Conservation (phyloP, 2,888 invertebrate genomes). For the Danaus chrysippus region DNA sequence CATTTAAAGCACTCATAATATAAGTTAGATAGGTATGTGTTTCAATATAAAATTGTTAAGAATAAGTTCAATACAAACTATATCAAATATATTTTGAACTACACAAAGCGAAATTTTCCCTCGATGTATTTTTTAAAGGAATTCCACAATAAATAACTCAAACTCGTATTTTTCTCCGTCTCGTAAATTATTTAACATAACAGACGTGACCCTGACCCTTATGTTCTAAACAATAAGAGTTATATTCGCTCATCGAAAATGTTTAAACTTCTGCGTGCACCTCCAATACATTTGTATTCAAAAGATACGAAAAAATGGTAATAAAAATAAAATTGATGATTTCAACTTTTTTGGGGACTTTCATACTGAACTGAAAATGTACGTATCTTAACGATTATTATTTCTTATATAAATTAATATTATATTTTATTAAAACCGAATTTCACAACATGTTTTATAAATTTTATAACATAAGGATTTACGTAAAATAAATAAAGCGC, state of each 20-base stretch:
- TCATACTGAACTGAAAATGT: constrained; percentile 12
- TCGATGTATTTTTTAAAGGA: neutral
- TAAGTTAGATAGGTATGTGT: too few species aligned
- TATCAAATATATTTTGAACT: too few species aligned
- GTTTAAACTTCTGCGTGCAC: constrained; percentile 46
- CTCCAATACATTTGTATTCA: constrained; percentile 66
- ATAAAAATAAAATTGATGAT: constrained; percentile 72
- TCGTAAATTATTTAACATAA: constrained; percentile 1
- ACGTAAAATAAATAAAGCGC: neutral
- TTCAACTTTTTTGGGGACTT: constrained; percentile 60
- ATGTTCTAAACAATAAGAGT: neutral
- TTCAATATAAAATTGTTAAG: too few species aligned
- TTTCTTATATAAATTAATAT: neutral
- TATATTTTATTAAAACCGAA: neutral
- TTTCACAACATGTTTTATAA: too few species aligned
- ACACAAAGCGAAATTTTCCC: neutral
- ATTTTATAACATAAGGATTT: too few species aligned
- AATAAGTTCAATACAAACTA: too few species aligned
- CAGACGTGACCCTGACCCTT: constrained; percentile 3
- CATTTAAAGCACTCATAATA: too few species aligned
- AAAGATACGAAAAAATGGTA: constrained; percentile 65
- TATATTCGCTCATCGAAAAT: neutral
- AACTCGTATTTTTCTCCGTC: constrained; percentile 1
- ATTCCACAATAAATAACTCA: constrained; percentile 1
- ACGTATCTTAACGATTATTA: constrained; percentile 2